Evolutionary conservation across 2,888 invertebrate genomes (phyloP), one percentile per base, ranked within the genome.

Genomic region (Sphecodes monilicornis): DNA sequence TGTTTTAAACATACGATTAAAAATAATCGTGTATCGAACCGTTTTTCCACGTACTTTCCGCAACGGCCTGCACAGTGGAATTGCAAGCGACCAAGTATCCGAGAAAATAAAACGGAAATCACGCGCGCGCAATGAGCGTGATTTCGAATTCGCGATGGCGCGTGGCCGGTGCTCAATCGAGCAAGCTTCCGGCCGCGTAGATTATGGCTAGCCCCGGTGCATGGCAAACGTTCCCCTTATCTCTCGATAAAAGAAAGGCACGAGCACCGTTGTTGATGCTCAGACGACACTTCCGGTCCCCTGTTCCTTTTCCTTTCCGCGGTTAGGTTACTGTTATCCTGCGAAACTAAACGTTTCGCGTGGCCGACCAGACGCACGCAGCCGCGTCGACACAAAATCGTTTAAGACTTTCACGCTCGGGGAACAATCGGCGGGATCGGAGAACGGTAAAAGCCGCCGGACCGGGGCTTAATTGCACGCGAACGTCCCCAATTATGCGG

Each of bases 231-330:
- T n/a, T 71, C 86, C 32, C 76, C 70, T 89, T 88, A 86, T 91
- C 89, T 90, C 81, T 72, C 71, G 82, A 86, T 85, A 86, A 86
- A 84, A 81, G 82, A 85, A 89, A 85, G 88, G 80, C 90, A 85
- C 83, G 86, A 74, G 80, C 66, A 74, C 77, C 79, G 76, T 82
- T 68, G 80, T 81, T 80, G 83, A 66, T 36, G 18, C 77, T 78
- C 84, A 78, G 86, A 78, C 79, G 82, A 86, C 80, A 88, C 86
- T 92, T 92, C 91, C 89, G 88, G 85, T 72, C 79, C 22, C 69
- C 69, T 69, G 50, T 77, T 78, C 80, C 80, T 78, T 73, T 77
- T 75, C 82, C 75, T 86, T 82, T 84, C 77, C 43, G 41, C 39
- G 11, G 68, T 46, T 74, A 32, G 18, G 32, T 29, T 60, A 60